Base-by-base conservation (phyloP, 2,888 invertebrate genomes). In the Caenorhabditis parvicauda region DNA sequence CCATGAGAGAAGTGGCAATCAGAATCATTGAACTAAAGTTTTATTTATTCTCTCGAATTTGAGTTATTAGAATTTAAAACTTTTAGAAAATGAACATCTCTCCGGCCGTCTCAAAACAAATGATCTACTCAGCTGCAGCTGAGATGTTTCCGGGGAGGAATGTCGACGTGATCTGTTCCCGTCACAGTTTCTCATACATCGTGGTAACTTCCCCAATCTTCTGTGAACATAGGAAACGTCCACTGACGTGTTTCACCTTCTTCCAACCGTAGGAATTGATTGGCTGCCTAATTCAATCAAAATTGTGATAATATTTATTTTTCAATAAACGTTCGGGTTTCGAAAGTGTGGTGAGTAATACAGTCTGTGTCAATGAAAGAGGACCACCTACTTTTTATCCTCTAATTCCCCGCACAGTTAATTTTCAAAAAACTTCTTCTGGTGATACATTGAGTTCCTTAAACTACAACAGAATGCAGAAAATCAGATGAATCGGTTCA, bases 191-290 rank as follows among this genome's bases (percentile, higher is more conserved):
- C 45, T 70, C 70, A 9, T 70, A 70, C 28, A 67, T 70, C 24
- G 70, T 70, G 5, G 70, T 70, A 24, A 67, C 70, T 6, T 70
- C 70, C 37, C 70, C 70, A 3, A 49, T 68, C 27, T 70, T 65
- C 42, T 70, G 70, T 47, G 70, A 70, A 50, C 70, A 68, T 48
- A 45, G 59, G 32, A 70, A 70, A 53, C 35, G 59, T 12, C 62
- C 67, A 7, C 41, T 66, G 1, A 70, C 70, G 2, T 70, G 70
- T 29, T 70, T 70, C 32, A 67, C 59, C 25, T 67, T 59, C 28
- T 59, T 64, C 45, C 59, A 59, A 42, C 64, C 64, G 4, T 64
- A 52, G n/a, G n/a, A n/a, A n/a, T n/a, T n/a, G n/a, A n/a, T n/a
- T n/a, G n/a, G n/a, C n/a, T n/a, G n/a, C n/a, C n/a, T n/a, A n/a